A percentile compares a stretch with the other conserved stretches of the same genome.
Evolutionary conservation across 2,888 invertebrate genomes (phyloP).

Genomic region (Drepana falcataria): DNA sequence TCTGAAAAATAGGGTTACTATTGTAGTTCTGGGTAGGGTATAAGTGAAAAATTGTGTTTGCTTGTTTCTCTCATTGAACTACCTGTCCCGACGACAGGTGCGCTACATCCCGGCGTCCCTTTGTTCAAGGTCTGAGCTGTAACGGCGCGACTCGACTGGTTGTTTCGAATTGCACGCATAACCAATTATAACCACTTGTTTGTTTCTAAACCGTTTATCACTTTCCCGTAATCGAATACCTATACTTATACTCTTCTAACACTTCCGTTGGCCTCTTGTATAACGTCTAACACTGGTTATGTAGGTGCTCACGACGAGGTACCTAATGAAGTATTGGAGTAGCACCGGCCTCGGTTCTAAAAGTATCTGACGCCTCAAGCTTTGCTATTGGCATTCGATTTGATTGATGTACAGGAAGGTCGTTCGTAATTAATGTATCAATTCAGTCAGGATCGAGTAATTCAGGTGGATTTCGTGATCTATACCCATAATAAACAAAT

Average conservation of each 20-base stretch:
- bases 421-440: conserved; percentile 1
- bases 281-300: conserved; percentile 13
- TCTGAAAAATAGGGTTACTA: no score
- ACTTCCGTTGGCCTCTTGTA: conserved; percentile 21
- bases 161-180: conserved; percentile 29
- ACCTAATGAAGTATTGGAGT: background rate
- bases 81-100: conserved; percentile 27
- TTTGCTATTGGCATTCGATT: background rate
- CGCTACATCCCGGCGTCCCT: conserved; percentile 21
- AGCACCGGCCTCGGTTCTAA: background rate
- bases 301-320: background rate
- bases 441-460: background rate
- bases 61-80: no score
- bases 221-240: conserved; percentile 23
- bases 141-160: conserved; percentile 26
- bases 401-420: conserved; percentile 3
- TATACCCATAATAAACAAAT: background rate
- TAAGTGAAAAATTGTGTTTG: no score
- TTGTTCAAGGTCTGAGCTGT: conserved; percentile 19
- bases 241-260: conserved; percentile 11
- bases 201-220: conserved; percentile 18
- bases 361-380: background rate
- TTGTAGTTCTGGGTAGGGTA: no score
- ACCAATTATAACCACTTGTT: conserved; percentile 18
- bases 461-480: background rate